These are phyloP conservation scores for Apotomis betuletana DNA, from an alignment of 2,888 invertebrate species.

Conservation along the genomic window DNA sequence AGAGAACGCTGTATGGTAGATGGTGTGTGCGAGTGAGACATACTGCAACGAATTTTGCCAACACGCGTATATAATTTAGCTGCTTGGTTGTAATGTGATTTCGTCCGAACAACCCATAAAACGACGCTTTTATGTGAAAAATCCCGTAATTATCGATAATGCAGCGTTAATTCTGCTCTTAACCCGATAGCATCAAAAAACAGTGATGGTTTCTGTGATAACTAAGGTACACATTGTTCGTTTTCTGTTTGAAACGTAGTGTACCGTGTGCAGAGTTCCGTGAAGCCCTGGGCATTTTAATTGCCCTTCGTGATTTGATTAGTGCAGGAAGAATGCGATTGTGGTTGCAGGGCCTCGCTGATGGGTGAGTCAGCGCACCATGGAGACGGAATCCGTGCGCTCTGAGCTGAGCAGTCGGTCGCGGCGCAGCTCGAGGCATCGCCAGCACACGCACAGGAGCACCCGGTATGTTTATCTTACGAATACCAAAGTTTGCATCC, in stretches of 20 bases:
- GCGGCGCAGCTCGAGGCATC: slow-evolving; percentile 86
- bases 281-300: slow-evolving; percentile 72
- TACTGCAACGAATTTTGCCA: slow-evolving; percentile 45
- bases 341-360: slow-evolving; percentile 59
- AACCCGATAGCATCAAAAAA: slow-evolving; percentile 40
- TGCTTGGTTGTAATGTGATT: slow-evolving; percentile 60
- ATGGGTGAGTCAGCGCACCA: slow-evolving; percentile 77
- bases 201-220: slow-evolving; percentile 37
- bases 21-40: slow-evolving; percentile 44
- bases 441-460: slow-evolving; percentile 86
- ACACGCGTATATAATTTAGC: slow-evolving; percentile 45
- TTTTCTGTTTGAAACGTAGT: slow-evolving; percentile 50
- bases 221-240: slow-evolving; percentile 41
- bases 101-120: slow-evolving; percentile 63
- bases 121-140: slow-evolving; percentile 69
- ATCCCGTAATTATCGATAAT: slow-evolving; percentile 63
- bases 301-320: slow-evolving; percentile 68
- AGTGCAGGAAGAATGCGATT: slow-evolving; percentile 58
- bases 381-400: slow-evolving; percentile 97
- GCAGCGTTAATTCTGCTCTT: slow-evolving; percentile 60
- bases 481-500: slow-evolving; percentile 9
- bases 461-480: slow-evolving; percentile 79
- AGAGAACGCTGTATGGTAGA: slow-evolving; percentile 40
- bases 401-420: slow-evolving; percentile 95
- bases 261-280: slow-evolving; percentile 61